phyloP scores from a whole-genome alignment of 2,797 vertebrate genomes.

The Urosaurus nigricauda region DNA sequence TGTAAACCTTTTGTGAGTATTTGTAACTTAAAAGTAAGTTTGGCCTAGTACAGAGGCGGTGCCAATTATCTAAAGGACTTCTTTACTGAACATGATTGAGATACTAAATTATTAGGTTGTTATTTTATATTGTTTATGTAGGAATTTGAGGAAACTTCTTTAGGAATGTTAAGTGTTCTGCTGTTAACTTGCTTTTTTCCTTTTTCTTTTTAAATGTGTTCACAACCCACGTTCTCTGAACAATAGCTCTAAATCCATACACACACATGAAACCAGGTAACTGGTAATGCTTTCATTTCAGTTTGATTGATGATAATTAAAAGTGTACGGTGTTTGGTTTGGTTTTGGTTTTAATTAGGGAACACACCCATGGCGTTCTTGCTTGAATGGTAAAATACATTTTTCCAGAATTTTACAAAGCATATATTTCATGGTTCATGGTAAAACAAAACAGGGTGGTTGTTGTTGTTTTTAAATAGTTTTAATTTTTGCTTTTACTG shows the following conservation, averaged over 20 bases:
- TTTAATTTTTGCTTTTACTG: constrained; percentile 44
- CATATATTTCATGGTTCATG: constrained; percentile 54
- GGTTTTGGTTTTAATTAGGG: constrained; percentile 44
- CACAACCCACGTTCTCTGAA: constrained; percentile 53
- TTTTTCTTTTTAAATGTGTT: constrained; percentile 48
- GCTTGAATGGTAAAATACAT: constrained; percentile 52
- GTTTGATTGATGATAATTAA: constrained; percentile 71
- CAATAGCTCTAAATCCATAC: constrained; percentile 56
- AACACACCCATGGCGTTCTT: constrained; percentile 60
- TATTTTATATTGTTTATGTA: constrained; percentile 81
- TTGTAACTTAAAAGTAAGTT: constrained; percentile 89
- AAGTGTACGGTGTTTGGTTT: constrained; percentile 27
- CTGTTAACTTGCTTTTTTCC: constrained; percentile 66
- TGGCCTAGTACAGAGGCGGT: constrained; percentile 83
- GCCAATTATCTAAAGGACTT: constrained; percentile 87
- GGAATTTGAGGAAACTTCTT: constrained; percentile 79
- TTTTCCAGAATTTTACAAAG: constrained; percentile 38
- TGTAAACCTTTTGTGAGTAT: constrained; percentile 94
- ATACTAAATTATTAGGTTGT: constrained; percentile 82
- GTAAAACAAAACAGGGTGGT: constrained; percentile 43
- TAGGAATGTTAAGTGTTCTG: constrained; percentile 75
- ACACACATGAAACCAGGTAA: constrained; percentile 45
- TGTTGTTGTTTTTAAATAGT: background rate
- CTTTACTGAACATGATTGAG: constrained; percentile 83
- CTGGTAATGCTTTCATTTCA: constrained; percentile 52